Evolutionary conservation across 2,888 invertebrate species (phyloP), one percentile per base, ranked within the genome.

Genomic region (Colletes collaris): DNA sequence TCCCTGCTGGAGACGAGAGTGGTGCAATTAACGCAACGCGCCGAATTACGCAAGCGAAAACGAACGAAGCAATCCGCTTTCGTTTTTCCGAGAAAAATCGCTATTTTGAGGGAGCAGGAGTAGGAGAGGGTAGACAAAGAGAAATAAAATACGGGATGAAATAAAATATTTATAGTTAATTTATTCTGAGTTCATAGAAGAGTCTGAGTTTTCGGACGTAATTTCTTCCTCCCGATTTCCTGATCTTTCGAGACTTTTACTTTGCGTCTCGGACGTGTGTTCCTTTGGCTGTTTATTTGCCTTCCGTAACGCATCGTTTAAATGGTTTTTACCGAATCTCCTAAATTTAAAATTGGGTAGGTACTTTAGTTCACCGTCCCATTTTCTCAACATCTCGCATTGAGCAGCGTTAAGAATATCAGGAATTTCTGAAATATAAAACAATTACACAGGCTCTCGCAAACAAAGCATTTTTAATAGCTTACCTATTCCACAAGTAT

Each of bases 321-420:
- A 76, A 74, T 89, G 89, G 50, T 91, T 93, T 86, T 92, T 94
- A 78, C 94, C 93, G 89, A 95, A 94, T 88, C 96, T 93, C 89
- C 93, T 94, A 62, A 96, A 92, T 89, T 95, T 96, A 76, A 96
- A 96, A 90, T 96, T 95, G 78, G 95, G 95, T 65, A 96, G 87
- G 90, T 93, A 95, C 81, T 95, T 93, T 35, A 96, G 92, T 91
- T 96, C 96, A 10, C 96, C 96, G 89, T 95, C 94, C 96, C 96
- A 96, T 35, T 94, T 94, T 84, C 92, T 94, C 66, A 97, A 92
- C 69, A 95, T 93, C 69, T 94, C 91, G 86, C 96, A 94, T 89
- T 96, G 95, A 44, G 93, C 92, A 3, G 92, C 89, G 89, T 95
- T 95, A 86, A 95, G 90, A 73, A 97, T 93, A 92, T 97, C 95